These are phyloP conservation scores for Melanotaenia parkinsoni DNA, from an alignment of 2,797 vertebrate species.

Conservation along the genomic window DNA sequence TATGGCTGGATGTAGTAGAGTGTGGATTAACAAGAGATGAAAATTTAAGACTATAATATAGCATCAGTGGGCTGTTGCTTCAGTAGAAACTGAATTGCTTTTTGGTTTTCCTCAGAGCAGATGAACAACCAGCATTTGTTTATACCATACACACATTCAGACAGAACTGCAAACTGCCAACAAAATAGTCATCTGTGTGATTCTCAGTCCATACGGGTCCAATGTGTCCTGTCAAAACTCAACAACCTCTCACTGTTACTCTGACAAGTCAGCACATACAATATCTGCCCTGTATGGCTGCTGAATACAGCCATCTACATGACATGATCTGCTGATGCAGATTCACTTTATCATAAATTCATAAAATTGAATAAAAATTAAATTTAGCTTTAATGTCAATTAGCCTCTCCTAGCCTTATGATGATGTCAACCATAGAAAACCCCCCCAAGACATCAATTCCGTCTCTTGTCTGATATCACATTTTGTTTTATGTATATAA, in stretches of 20 bases:
- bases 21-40: not conserved
- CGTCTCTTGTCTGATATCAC: too few species aligned
- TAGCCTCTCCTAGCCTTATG: not conserved
- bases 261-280: too few species aligned
- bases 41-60: not conserved
- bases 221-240: constrained; percentile 30
- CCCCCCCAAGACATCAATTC: not conserved
- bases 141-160: not conserved
- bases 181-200: constrained; percentile 17
- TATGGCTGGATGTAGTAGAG: not conserved
- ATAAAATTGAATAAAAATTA: not conserved
- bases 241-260: too few species aligned
- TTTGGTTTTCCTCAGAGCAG: constrained; percentile 23
- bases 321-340: not conserved
- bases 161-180: too few species aligned
- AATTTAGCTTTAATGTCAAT: not conserved
- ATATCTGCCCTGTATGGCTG: too few species aligned
- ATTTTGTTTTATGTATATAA: not conserved
- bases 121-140: constrained; percentile 26
- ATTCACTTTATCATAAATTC: not conserved
- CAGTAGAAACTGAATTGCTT: not conserved
- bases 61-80: constrained; percentile 4
- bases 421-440: not conserved
- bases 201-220: constrained; percentile 21
- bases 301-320: not conserved